Evolutionary conservation across 2,888 invertebrate genomes (phyloP).

Genomic region (Agrotis puta): DNA sequence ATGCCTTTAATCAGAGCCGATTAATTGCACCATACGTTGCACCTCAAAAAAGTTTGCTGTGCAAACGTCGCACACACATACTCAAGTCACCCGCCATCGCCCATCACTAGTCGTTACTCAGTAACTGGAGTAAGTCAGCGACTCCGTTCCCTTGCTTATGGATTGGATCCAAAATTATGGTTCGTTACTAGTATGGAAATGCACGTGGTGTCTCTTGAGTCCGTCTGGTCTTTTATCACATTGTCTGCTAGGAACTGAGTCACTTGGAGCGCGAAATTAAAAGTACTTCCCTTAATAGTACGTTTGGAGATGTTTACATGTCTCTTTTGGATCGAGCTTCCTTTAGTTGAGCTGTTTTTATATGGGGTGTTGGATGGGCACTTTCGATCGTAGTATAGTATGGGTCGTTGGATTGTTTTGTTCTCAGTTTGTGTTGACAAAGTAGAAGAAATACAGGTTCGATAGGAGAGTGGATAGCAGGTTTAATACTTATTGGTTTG

Average conservation of each 20-base stretch:
- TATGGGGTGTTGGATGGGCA: conserved; percentile 28
- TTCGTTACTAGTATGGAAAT: conserved; percentile 80
- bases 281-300: conserved; percentile 60
- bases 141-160: conserved; percentile 78
- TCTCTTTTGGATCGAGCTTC: conserved; percentile 47
- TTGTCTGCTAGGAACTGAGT: conserved; percentile 64
- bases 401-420: background rate
- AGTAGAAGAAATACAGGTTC: background rate
- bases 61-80: background rate
- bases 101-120: conserved; percentile 57
- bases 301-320: conserved; percentile 55
- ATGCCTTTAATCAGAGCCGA: background rate
- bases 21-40: background rate
- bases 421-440: background rate
- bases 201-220: conserved; percentile 82
- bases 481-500: background rate
- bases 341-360: conserved; percentile 42
- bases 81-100: background rate
- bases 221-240: conserved; percentile 73
- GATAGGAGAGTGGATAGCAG: background rate
- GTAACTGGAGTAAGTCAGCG: conserved; percentile 77
- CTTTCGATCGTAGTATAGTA: conserved; percentile 34
- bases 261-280: conserved; percentile 62
- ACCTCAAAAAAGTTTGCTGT: background rate
- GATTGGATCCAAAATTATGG: conserved; percentile 88